Conservation (phyloP, 2,797 vertebrate genomes). For the Ispidina lecontei region DNA sequence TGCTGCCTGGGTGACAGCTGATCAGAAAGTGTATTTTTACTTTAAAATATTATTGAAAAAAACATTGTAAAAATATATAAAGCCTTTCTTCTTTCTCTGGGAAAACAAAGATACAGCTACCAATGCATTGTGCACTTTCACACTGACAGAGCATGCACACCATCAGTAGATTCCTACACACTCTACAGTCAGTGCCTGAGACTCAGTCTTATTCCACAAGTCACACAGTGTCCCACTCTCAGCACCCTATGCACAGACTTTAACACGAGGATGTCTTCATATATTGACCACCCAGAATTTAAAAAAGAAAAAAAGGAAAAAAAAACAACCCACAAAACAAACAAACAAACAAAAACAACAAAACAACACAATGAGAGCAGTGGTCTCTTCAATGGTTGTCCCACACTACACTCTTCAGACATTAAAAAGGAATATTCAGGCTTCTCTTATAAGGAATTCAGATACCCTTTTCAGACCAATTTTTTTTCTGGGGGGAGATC, state of each 20-base stretch:
- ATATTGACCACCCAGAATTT: background rate
- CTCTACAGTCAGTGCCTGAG: background rate
- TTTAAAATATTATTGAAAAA: background rate
- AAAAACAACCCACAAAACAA: background rate
- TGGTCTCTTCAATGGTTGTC: background rate
- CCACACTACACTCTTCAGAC: background rate
- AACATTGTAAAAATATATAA: background rate
- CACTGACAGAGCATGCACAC: background rate
- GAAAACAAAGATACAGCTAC: background rate
- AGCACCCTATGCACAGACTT: background rate
- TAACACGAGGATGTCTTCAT: background rate
- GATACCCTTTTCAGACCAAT: background rate
- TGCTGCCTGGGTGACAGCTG: background rate
- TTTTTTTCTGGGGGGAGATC: background rate
- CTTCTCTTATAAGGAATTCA: background rate
- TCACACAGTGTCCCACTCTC: background rate
- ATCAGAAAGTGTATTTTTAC: background rate
- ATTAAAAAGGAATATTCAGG: background rate
- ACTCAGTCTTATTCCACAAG: background rate
- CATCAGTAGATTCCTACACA: background rate
- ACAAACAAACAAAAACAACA: background rate
- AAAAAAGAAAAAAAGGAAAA: background rate
- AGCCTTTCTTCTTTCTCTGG: background rate
- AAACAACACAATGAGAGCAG: background rate
- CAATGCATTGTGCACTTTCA: rapidly evolving